These are phyloP conservation scores for Electrona antarctica DNA, from an alignment of 2,113 vertebrate species.

Conservation along the genomic window DNA sequence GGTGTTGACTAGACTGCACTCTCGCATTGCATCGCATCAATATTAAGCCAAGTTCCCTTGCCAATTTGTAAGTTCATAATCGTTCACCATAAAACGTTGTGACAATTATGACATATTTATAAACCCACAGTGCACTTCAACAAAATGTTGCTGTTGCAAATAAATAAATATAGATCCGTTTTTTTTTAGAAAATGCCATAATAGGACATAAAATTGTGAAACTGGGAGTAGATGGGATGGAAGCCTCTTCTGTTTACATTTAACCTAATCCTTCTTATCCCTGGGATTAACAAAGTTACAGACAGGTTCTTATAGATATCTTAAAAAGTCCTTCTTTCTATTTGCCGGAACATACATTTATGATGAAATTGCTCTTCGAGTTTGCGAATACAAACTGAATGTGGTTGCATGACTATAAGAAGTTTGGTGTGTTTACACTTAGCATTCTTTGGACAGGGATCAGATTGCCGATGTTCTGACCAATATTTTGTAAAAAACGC, in stretches of 20 bases:
- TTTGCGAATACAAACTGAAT: conserved; percentile 8
- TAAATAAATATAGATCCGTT: background rate
- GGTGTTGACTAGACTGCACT: too few relatives aligned
- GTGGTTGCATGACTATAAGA: conserved; percentile 26
- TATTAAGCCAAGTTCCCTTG: too few relatives aligned
- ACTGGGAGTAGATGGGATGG: conserved; percentile 16
- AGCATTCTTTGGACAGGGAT: conserved; percentile 33
- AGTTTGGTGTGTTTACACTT: conserved; percentile 32
- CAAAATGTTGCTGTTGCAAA: background rate
- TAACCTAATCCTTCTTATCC: conserved; percentile 11
- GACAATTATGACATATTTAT: background rate
- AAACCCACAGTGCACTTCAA: background rate
- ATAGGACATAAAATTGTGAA: conserved; percentile 14
- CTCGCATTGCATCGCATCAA: too few relatives aligned
- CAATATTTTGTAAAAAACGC: too few relatives aligned
- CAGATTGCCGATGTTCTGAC: too few relatives aligned
- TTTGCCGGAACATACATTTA: conserved; percentile 12
- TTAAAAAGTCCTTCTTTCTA: conserved; percentile 10
- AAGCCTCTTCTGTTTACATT: conserved; percentile 18
- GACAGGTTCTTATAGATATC: conserved; percentile 21
- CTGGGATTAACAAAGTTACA: conserved; percentile 11
- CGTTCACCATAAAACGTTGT: too few relatives aligned
- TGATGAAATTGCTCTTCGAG: conserved; percentile 19
- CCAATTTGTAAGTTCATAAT: too few relatives aligned
- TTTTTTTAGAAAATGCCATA: too few relatives aligned